Base-by-base conservation (phyloP, 1,140 invertebrate species). In the Formica exsecta region DNA sequence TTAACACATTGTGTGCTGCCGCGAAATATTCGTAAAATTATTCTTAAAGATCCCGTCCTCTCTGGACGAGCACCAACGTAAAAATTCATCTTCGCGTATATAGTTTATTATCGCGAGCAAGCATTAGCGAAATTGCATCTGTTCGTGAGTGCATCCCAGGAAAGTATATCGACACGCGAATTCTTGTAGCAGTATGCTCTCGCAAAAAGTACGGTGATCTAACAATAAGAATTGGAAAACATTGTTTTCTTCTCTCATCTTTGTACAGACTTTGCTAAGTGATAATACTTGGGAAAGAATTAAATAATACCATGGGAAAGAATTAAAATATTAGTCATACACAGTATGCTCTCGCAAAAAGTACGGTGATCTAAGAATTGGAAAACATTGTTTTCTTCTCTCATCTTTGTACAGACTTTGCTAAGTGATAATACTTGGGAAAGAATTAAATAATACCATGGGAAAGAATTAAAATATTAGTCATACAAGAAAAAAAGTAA, bases 101-200 rank as follows among this genome's bases (percentile, higher is more conserved):
- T 19, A 25, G 32, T 22, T 68, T 68, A 38, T 68, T 68, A 38
- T 66, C 44, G 62, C 41, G 41, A 41, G 25, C 5, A 9, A 65
- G 65, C 48, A 13, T 51, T 68, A 38, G 62, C 41, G n/a, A 79
- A 66, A 64, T 54, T 44, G 59, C 73, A 61, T 16, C 74, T 76
- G 61, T 51, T 66, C 29, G 75, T 19, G 25, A 44, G 59, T 25
- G 41, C 44, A 48, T 80, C 16, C 32, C 8, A 51, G 41, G 32
- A 41, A 79, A 68, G 38, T 41, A 41, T 38, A 51, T 22, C 32
- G 29, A 32, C 48, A 29, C 4, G 22, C n/a, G 16, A 75, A 36
- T 13, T 32, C 3, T 73, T 32, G 36, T 32, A n/a, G 48, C 19
- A 32, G 48, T 7, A 22, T 19, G 13, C 19, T 57, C 36, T 38